Evolutionary conservation across 2,797 vertebrate species (phyloP).

Genomic region (Tinamus major): DNA sequence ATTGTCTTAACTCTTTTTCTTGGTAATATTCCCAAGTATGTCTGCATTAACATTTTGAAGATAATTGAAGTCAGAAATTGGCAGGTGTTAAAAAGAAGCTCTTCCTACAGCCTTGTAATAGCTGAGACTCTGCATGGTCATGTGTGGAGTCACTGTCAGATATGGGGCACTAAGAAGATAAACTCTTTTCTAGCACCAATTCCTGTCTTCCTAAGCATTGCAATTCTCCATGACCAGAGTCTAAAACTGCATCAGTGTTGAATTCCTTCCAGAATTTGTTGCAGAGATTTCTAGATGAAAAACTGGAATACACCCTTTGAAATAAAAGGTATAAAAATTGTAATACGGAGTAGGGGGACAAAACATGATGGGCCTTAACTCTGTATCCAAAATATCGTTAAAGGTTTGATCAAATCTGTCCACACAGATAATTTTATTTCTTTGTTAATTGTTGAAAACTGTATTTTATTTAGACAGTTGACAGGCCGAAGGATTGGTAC

Average conservation of each 20-base stretch:
- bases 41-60: background rate
- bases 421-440: background rate
- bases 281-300: background rate
- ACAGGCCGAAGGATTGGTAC: slow-evolving; percentile 99
- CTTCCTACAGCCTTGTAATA: background rate
- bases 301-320: background rate
- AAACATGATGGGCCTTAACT: background rate
- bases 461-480: slow-evolving; percentile 89
- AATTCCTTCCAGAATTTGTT: background rate
- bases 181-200: background rate
- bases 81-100: background rate
- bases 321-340: background rate
- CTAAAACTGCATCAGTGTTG: background rate
- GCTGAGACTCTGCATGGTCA: background rate
- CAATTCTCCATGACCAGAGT: background rate
- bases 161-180: background rate
- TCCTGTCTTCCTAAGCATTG: background rate
- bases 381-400: background rate
- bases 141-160: background rate
- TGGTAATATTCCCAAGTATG: background rate
- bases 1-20: background rate
- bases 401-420: background rate
- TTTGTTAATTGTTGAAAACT: slow-evolving; percentile 41
- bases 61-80: background rate
- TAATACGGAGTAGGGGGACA: background rate